A percentile compares a stretch with the other conserved stretches of the same genome.
Conservation (phyloP, 2,113 vertebrate genomes). For the Pantherophis guttatus region DNA sequence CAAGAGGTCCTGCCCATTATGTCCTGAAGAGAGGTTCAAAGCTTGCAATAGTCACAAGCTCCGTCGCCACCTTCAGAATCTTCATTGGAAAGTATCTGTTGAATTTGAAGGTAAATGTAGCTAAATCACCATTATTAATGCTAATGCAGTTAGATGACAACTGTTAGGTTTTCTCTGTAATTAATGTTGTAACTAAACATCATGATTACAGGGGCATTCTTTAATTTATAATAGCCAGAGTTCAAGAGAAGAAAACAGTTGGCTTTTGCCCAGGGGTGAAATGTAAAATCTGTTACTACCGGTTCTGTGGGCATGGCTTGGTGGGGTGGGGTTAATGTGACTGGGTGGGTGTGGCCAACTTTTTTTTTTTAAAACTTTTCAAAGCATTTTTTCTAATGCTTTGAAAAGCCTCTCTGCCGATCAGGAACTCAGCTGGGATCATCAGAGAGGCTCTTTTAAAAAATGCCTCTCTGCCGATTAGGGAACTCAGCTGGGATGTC, state of each 20-base stretch:
- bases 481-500: no score
- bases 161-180: not conserved
- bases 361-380: no score
- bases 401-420: no score
- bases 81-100: constrained; percentile 97
- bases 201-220: not conserved
- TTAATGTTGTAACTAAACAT: not conserved
- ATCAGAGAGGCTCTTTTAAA: no score
- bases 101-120: constrained; percentile 87
- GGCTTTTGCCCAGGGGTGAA: not conserved
- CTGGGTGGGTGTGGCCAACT: no score
- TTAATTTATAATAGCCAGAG: not conserved
- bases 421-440: no score
- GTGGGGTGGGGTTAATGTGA: no score
- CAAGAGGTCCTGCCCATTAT: constrained; percentile 87
- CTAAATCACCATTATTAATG: not conserved
- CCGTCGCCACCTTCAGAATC: constrained; percentile 88
- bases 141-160: not conserved
- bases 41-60: constrained; percentile 90
- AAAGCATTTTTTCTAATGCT: no score
- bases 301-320: no score
- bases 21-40: constrained; percentile 91
- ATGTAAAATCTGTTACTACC: no score
- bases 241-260: not conserved
- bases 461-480: no score